These are phyloP conservation scores for Protodeltote pygarga DNA, from an alignment of 2,888 invertebrate species.

Conservation along the genomic window DNA sequence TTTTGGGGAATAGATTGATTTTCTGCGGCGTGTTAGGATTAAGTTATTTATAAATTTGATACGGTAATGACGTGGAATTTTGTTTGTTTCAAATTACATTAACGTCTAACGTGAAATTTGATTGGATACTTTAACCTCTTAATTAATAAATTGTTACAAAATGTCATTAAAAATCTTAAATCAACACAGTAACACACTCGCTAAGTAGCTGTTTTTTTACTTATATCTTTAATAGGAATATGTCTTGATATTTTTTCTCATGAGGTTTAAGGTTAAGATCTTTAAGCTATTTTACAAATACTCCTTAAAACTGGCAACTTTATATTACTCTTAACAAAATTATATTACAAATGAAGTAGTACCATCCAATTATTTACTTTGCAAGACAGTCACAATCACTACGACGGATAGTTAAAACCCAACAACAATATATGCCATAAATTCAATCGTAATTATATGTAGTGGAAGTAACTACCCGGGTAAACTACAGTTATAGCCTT, in stretches of 20 bases:
- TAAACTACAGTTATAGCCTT: conserved; percentile 64
- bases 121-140: no score
- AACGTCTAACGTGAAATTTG: not conserved
- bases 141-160: no score
- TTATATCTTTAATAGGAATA: no score
- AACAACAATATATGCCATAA: conserved; percentile 63
- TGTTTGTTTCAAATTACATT: conserved; percentile 9
- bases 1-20: conserved; percentile 80
- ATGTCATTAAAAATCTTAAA: no score
- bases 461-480: conserved; percentile 79
- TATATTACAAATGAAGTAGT: conserved; percentile 10
- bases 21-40: conserved; percentile 67
- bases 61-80: conserved; percentile 47
- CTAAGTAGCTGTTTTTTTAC: no score
- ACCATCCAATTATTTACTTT: conserved; percentile 25
- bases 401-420: conserved; percentile 25
- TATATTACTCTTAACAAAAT: no score
- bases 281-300: no score
- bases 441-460: conserved; percentile 85
- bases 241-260: no score
- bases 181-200: no score
- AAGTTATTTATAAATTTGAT: conserved; percentile 60
- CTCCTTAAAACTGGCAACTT: no score
- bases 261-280: no score
- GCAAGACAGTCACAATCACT: conserved; percentile 14